Evolutionary conservation across 2,888 invertebrate genomes (phyloP).

Genomic region (Antitype chi): DNA sequence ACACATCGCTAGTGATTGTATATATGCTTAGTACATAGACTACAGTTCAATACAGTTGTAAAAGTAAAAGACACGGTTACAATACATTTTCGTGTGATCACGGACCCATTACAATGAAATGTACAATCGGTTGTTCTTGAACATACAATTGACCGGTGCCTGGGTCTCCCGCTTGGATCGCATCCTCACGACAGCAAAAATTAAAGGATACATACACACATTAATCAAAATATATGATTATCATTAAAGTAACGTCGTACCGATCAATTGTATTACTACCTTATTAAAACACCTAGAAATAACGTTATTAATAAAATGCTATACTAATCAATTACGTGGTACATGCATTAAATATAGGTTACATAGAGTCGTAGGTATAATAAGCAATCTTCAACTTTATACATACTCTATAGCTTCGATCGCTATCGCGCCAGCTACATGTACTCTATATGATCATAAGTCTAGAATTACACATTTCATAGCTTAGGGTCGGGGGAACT

Average conservation of each 20-base stretch:
- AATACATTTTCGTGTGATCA: constrained; percentile 58
- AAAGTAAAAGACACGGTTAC: constrained; percentile 60
- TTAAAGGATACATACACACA: constrained; percentile 52
- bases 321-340: constrained; percentile 75
- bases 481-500: constrained; percentile 83
- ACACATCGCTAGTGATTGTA: constrained; percentile 57
- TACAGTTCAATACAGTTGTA: constrained; percentile 57
- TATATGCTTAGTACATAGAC: constrained; percentile 55
- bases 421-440: constrained; percentile 67
- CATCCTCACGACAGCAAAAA: constrained; percentile 51
- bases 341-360: constrained; percentile 79
- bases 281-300: constrained; percentile 75
- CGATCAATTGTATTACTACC: constrained; percentile 79
- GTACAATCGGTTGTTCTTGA: constrained; percentile 82
- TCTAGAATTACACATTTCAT: constrained; percentile 89
- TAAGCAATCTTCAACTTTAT: constrained; percentile 78
- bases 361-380: constrained; percentile 76
- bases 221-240: constrained; percentile 51
- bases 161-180: constrained; percentile 67
- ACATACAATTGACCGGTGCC: constrained; percentile 77
- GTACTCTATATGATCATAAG: constrained; percentile 66
- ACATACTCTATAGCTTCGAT: constrained; percentile 69
- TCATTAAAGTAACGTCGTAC: constrained; percentile 63
- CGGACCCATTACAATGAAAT: constrained; percentile 89
- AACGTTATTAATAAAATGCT: constrained; percentile 77